Conservation (phyloP, 2,113 vertebrate genomes). For the Pimephales promelas region DNA sequence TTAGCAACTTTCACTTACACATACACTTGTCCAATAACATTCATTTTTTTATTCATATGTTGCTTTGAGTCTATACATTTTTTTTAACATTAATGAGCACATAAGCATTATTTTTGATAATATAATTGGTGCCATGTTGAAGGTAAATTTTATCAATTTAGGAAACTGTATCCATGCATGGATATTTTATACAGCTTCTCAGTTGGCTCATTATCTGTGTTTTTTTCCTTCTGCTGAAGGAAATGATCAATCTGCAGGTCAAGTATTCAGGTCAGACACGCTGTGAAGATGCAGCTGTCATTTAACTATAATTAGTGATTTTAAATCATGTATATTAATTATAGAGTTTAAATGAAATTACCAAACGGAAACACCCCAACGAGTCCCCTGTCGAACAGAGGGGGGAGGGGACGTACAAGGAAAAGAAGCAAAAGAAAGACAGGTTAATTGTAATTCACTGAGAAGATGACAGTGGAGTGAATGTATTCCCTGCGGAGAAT, state of each 20-base stretch:
- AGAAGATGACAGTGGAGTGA: conserved; percentile 56
- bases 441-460: conserved; percentile 64
- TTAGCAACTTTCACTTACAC: no score
- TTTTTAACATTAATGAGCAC: background rate
- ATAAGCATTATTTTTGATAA: background rate
- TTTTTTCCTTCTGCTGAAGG: background rate
- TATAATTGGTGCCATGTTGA: background rate
- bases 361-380: conserved; percentile 23
- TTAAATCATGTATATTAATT: conserved; percentile 55
- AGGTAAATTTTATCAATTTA: background rate
- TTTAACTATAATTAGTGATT: conserved; percentile 48
- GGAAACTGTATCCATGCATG: background rate
- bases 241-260: conserved; percentile 27
- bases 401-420: conserved; percentile 19
- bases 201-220: background rate
- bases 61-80: background rate
- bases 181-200: background rate
- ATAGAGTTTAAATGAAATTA: conserved; percentile 54
- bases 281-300: conserved; percentile 23
- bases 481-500: conserved; percentile 56
- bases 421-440: conserved; percentile 32
- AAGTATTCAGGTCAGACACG: conserved; percentile 48
- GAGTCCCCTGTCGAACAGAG: background rate
- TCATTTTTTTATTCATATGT: background rate
- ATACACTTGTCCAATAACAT: no score